Evolutionary conservation across 2,888 invertebrate genomes (phyloP).

Genomic region (Labia minor): DNA sequence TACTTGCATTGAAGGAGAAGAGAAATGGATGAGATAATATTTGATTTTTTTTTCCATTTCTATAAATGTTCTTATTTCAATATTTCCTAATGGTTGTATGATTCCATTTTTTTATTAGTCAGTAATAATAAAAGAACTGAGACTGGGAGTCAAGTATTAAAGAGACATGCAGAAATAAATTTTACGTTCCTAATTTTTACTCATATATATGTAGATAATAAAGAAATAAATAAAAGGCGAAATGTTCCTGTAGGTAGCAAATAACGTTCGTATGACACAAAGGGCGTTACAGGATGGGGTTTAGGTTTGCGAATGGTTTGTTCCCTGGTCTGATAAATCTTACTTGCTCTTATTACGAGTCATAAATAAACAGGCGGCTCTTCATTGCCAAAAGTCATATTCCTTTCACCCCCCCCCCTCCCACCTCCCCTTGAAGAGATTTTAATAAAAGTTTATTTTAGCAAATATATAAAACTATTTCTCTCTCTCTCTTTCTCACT

Average conservation of each 20-base stretch:
- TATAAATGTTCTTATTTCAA: too few species aligned
- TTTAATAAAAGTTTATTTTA: neutral
- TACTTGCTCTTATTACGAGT: neutral
- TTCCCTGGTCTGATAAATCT: neutral
- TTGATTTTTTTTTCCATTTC: too few species aligned
- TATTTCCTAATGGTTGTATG: too few species aligned
- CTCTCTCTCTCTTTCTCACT: too few species aligned
- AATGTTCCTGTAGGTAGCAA: neutral
- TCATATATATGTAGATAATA: neutral
- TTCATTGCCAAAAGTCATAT: constrained; percentile 1
- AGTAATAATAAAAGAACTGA: too few species aligned
- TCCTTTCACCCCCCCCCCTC: too few species aligned
- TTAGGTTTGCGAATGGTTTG: neutral
- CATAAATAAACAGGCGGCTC: neutral
- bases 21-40: too few species aligned
- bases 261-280: neutral
- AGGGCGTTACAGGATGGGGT: neutral
- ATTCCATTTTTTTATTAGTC: too few species aligned
- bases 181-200: too few species aligned
- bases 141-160: too few species aligned
- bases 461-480: neutral
- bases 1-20: too few species aligned
- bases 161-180: too few species aligned
- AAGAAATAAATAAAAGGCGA: neutral
- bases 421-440: neutral